Percentiles rank a stretch among this genome's conserved stretches.
Evolutionary conservation across 2,888 invertebrate species (phyloP).

Genomic region (Melinaea marsaeus): DNA sequence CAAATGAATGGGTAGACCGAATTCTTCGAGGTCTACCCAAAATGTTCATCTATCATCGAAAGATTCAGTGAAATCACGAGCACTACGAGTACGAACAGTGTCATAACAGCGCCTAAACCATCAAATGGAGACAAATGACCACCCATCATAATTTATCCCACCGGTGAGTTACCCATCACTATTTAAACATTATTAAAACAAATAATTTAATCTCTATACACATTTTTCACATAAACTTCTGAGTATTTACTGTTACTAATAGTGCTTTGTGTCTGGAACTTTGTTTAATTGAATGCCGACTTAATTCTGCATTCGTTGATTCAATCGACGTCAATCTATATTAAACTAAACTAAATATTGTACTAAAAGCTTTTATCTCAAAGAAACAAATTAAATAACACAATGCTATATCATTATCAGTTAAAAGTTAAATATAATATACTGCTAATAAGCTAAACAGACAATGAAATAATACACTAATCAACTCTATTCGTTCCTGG

Average conservation of each 20-base stretch:
- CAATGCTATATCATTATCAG: background rate
- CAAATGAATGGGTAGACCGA: no score
- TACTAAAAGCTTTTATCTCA: background rate
- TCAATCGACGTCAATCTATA: background rate
- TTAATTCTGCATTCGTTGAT: background rate
- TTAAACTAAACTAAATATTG: background rate
- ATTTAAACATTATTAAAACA: background rate
- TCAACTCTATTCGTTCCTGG: no score
- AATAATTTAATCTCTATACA: no score
- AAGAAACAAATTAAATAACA: background rate
- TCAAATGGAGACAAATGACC: conserved; percentile 82
- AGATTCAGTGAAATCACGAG: conserved; percentile 42
- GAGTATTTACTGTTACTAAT: background rate
- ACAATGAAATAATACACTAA: background rate
- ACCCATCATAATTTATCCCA: conserved; percentile 83
- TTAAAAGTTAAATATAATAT: background rate
- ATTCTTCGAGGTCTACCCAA: no score
- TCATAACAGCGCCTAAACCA: conserved; percentile 51
- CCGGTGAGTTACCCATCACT: conserved; percentile 67
- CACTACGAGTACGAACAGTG: conserved; percentile 42
- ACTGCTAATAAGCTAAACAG: background rate
- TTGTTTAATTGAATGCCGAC: background rate
- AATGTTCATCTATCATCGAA: conserved; percentile 49
- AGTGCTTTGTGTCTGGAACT: background rate
- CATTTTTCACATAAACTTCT: background rate